Evolutionary conservation across 2,797 vertebrate genomes (phyloP).

Genomic region (Gallinago nigripennis): DNA sequence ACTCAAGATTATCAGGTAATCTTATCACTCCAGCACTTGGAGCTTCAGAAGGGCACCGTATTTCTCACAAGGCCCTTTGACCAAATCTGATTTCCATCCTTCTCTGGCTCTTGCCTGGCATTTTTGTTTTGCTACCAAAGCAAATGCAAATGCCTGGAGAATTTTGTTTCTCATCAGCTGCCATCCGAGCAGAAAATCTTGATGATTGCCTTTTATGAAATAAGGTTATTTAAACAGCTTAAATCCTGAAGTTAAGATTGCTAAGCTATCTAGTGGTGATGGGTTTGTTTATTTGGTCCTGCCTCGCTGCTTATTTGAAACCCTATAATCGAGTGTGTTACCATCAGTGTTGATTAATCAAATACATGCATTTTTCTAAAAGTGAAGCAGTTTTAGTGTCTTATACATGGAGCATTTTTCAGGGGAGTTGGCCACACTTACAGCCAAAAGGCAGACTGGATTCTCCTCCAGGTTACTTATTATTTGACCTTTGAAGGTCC

Average conservation of each 20-base stretch:
- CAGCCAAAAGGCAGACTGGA: neutral
- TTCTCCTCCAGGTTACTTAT: neutral
- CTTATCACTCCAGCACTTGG: neutral
- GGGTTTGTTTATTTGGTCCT: neutral
- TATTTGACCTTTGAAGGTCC: too few species aligned
- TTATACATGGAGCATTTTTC: neutral
- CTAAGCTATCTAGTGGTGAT: neutral
- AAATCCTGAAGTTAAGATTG: neutral
- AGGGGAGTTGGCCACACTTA: too few species aligned
- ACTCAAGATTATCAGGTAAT: neutral
- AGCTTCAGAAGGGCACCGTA: neutral
- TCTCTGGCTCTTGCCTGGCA: neutral
- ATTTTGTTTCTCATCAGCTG: neutral
- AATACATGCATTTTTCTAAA: neutral
- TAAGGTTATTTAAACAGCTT: neutral
- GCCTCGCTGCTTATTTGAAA: neutral
- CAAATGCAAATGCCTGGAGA: neutral
- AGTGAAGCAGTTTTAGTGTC: neutral
- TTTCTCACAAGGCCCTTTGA: neutral
- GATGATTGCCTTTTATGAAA: neutral
- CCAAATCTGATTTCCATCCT: neutral
- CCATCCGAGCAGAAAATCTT: neutral
- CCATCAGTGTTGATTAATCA: neutral
- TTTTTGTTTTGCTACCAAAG: neutral
- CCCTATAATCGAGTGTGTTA: neutral